These are phyloP conservation scores for Microvelia longipes DNA, from an alignment of 1,140 invertebrate species.

Conservation along the genomic window DNA sequence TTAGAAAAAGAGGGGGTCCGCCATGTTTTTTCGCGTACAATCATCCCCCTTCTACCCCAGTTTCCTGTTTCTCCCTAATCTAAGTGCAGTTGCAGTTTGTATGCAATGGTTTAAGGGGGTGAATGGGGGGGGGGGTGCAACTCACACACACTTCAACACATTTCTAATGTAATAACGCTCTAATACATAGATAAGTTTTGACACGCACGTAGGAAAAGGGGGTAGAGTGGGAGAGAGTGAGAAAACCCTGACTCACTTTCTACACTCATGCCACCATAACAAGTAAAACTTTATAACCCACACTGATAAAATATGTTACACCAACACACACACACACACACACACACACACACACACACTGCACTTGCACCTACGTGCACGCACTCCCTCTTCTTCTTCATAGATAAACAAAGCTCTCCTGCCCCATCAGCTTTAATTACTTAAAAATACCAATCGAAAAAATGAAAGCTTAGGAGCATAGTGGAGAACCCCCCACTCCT, in stretches of 20 bases:
- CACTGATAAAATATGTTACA: neutral
- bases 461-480: neutral
- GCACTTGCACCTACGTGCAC: neutral
- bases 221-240: neutral
- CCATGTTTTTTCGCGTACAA: neutral
- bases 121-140: neutral
- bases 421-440: neutral
- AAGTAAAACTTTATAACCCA: too few species aligned
- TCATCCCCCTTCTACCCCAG: neutral
- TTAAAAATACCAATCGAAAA: slow-evolving; percentile 1
- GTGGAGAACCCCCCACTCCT: neutral
- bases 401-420: slow-evolving; percentile 1
- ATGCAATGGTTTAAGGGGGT: neutral
- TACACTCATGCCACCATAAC: neutral
- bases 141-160: neutral
- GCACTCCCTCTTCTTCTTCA: neutral
- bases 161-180: neutral
- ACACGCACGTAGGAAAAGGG: neutral
- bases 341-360: neutral
- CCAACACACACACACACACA: neutral
- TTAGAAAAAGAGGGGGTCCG: too few species aligned
- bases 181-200: neutral
- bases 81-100: neutral
- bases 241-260: neutral
- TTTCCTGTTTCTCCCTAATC: too few species aligned